Conservation (phyloP, 1,140 invertebrate genomes). For the Ridgeia piscesae region DNA sequence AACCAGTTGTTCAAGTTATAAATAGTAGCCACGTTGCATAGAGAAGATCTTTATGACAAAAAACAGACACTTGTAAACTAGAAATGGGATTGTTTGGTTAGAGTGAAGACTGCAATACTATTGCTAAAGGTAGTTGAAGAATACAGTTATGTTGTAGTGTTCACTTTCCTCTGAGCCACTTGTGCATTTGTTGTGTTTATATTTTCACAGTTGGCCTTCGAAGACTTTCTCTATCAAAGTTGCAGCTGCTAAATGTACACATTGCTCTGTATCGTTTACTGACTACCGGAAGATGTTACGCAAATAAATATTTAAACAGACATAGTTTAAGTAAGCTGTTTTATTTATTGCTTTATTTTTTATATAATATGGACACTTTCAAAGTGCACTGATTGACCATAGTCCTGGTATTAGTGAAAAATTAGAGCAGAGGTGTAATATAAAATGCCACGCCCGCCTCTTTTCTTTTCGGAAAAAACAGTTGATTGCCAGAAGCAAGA, state of each 20-base stretch:
- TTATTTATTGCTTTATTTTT: not conserved
- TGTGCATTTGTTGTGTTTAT: slow-evolving; percentile 1
- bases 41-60: not conserved
- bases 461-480: too few relatives aligned
- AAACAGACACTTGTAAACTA: not conserved
- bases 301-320: slow-evolving; percentile 7
- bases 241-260: not conserved
- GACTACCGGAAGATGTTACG: not conserved
- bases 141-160: not conserved
- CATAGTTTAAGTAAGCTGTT: not conserved
- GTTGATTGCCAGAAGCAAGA: too few relatives aligned
- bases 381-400: not conserved
- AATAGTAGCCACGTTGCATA: not conserved
- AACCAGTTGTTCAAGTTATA: not conserved
- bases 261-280: not conserved
- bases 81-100: not conserved
- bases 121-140: not conserved
- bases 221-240: not conserved
- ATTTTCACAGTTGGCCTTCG: not conserved
- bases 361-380: not conserved
- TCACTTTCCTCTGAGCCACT: not conserved
- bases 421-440: too few relatives aligned
- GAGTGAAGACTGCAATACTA: not conserved
- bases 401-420: too few relatives aligned
- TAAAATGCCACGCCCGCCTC: too few relatives aligned